phyloP scores from a whole-genome alignment of 2,797 vertebrate genomes.

The Coregonus suidteri region DNA sequence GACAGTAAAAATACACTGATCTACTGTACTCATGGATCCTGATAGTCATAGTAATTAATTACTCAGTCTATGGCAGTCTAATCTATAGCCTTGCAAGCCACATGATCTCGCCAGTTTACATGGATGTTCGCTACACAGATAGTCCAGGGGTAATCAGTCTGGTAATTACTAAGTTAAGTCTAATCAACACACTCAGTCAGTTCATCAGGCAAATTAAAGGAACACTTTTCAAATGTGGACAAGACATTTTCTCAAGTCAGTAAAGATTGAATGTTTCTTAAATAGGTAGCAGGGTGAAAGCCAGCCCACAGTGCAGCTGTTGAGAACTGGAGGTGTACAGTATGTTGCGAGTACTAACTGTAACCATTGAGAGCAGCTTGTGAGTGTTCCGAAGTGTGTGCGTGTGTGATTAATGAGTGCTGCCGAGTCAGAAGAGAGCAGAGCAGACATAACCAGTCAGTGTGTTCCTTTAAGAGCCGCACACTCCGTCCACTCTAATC shows the following conservation, averaged over 20 bases:
- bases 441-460: constrained; percentile 24
- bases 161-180: too few relatives aligned
- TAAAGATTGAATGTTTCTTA: too few relatives aligned
- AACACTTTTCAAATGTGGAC: neutral
- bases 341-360: neutral
- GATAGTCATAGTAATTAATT: neutral
- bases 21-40: too few relatives aligned
- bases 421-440: constrained; percentile 39
- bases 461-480: constrained; percentile 48
- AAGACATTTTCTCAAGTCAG: neutral
- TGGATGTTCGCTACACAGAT: too few relatives aligned
- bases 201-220: neutral
- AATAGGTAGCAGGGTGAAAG: neutral
- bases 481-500: constrained; percentile 44
- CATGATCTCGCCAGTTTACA: too few relatives aligned
- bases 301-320: neutral
- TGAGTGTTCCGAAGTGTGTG: neutral
- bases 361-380: neutral
- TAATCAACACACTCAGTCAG: neutral
- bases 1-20: too few relatives aligned
- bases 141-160: too few relatives aligned
- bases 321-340: neutral
- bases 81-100: too few relatives aligned
- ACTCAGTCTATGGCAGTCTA: neutral
- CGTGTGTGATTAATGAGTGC: constrained; percentile 27